Evolutionary conservation across 1,140 invertebrate genomes (phyloP), one percentile per base, ranked within the genome.

Genomic region (Hyposmocoma kahamanoa): DNA sequence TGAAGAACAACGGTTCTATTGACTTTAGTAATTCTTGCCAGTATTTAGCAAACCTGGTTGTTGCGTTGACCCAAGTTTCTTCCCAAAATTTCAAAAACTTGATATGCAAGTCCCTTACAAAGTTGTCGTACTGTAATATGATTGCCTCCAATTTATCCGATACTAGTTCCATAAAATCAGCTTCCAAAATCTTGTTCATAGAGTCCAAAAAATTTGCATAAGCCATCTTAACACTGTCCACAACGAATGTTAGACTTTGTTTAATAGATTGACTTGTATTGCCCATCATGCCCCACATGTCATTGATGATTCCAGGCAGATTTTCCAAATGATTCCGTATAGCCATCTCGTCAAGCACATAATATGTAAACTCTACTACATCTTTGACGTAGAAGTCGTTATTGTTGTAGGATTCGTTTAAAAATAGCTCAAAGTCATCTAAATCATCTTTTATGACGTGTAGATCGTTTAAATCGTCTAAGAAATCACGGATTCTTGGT

Each of bases 331-430:
- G 92, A 62, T 91, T 91, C 34, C 91, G 87, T n/a, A 95, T 88
- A 0, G 94, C 90, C 49, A 95, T 86, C 67, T 96, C 92, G 53
- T 95, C 93, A 10, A 93, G 84, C 0, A 94, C 84, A 18, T 91
- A 90, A 32, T 91, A 75, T 0, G 89, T 90, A 19, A 93, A 89
- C 24, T 88, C 89, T 0, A 92, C 89, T 1, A 95, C 89, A 68
- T 95, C 91, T 72, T 92, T 92, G 1, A 95, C 89, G 50, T 95
- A 95, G 71, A 96, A 96, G 44, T 95, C 94, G 60, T 96, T 95
- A 0, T 90, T 88, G 39, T 92, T 87, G 55, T 95, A 95, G 0
- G 94, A 94, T 21, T 91, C 84, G 63, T 95, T 93, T 1, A 95
- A 68, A 59, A 93, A 94, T 0, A 71, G 45, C 48, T 91, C 89